Base-by-base conservation (phyloP, 2,113 vertebrate genomes). In the Corvus hawaiiensis region DNA sequence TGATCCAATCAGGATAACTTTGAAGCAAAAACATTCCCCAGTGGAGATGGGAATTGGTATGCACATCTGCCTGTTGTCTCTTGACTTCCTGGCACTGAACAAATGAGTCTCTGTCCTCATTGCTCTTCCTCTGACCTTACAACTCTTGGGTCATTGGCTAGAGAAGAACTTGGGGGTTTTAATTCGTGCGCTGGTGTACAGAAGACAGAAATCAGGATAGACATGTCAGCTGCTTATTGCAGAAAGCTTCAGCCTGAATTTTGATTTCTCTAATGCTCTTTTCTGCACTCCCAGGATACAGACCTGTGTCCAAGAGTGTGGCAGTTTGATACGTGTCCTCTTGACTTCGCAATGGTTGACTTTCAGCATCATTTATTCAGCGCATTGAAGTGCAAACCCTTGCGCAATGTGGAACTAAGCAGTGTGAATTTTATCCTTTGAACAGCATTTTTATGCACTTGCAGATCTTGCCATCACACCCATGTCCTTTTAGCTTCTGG, bases 151-250 rank as follows among this genome's bases (percentile, higher is more conserved):
- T 62, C 71, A 56, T 13, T 63, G 46, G 20, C 61, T 78, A 49
- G 9, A 9, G 28, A 67, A 84, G 14, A n/a, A 30, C 17, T 90
- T 84, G 7, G 4, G 1, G 11, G 28, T 86, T 92, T 88, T 68
- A 76, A 69, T 79, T 52, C 0, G 0, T 13, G 9, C 13, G 2
- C 39, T 13, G 5, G 8, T 74, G 32, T 58, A 55, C 8, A 35
- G 49, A 56, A 73, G 84, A 35, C 10, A 58, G 74, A 64, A 82
- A 79, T 88, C 58, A 66, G 46, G n/a, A n/a, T 27, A 37, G 41
- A 10, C 30, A 28, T n/a, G 43, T 68, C 51, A 88, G 58, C 21
- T 82, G 32, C 54, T 49, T 15, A 56, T 23, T 39, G 49, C 46
- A 77, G 66, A 68, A 82, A 4, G 20, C 35, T 95, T 84, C 87